Evolutionary conservation across 2,113 vertebrate species (phyloP).

Genomic region (Cynopterus brachyotis): DNA sequence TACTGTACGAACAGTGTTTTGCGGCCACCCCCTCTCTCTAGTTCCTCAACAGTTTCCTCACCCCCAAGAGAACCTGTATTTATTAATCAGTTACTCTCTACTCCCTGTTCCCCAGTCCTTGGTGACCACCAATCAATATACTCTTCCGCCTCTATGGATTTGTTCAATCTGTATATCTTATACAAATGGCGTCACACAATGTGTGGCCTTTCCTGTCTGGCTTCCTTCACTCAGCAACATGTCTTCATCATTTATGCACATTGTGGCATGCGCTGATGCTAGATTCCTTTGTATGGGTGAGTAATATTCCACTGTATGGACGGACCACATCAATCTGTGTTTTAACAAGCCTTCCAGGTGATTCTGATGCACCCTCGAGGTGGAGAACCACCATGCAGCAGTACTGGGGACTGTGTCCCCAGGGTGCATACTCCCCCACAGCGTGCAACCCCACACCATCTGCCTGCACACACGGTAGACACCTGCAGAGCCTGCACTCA

Average conservation of each 20-base stretch:
- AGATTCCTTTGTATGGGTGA: not conserved
- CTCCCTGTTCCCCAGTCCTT: fast-evolving
- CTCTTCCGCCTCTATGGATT: not conserved
- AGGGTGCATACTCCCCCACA: too few relatives aligned
- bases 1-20: not conserved
- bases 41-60: not conserved
- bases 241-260: fast-evolving
- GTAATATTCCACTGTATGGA: not conserved
- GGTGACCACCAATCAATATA: not conserved
- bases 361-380: not conserved
- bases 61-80: not conserved
- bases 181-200: fast-evolving
- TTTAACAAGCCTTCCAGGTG: not conserved
- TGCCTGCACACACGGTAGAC: not conserved
- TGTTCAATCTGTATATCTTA: not conserved
- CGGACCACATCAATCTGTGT: not conserved
- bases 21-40: not conserved
- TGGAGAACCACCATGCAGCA: not conserved
- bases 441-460: fast-evolving
- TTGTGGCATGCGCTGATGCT: fast-evolving
- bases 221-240: not conserved
- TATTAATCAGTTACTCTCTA: not conserved
- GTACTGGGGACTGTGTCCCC: not conserved
- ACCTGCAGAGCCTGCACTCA: not conserved
- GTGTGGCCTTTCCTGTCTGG: not conserved